These are phyloP conservation scores for Archilochus colubris DNA, from an alignment of 2,113 vertebrate genomes.

Conservation along the genomic window DNA sequence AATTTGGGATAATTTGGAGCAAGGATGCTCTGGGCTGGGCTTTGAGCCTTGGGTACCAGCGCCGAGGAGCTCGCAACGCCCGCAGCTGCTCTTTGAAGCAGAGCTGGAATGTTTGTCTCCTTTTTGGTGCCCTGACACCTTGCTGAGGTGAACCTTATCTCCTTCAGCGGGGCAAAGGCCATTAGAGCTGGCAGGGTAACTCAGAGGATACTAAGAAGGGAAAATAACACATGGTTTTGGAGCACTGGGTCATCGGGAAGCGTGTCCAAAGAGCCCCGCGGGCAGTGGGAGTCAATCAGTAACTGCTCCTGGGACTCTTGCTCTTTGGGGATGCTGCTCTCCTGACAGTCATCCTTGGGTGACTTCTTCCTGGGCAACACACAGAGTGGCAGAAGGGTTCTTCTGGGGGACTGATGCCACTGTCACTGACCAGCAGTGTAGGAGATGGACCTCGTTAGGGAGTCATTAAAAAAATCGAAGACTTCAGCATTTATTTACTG, in stretches of 20 bases:
- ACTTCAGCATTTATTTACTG: not conserved
- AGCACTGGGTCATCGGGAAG: not conserved
- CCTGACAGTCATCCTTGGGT: not conserved
- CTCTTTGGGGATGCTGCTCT: not conserved
- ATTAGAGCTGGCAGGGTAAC: not conserved
- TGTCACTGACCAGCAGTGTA: not conserved
- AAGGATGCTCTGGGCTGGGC: not conserved
- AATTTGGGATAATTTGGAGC: not conserved
- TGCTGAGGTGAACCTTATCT: not conserved
- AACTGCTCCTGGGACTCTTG: not conserved
- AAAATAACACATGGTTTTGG: conserved; percentile 11
- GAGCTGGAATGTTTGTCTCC: not conserved
- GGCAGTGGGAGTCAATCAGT: not conserved
- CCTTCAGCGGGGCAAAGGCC: not conserved
- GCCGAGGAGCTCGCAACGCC: not conserved
- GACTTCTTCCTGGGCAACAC: not conserved
- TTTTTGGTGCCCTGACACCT: not conserved
- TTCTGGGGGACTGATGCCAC: not conserved
- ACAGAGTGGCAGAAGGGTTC: not conserved
- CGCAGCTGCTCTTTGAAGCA: not conserved
- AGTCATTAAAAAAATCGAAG: not conserved
- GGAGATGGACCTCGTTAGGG: not conserved
- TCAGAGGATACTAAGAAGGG: not conserved
- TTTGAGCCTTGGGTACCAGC: accelerated
- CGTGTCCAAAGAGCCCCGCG: not conserved